Base-by-base conservation (phyloP, 2,888 invertebrate genomes). In the Catotricha subobsoleta region DNA sequence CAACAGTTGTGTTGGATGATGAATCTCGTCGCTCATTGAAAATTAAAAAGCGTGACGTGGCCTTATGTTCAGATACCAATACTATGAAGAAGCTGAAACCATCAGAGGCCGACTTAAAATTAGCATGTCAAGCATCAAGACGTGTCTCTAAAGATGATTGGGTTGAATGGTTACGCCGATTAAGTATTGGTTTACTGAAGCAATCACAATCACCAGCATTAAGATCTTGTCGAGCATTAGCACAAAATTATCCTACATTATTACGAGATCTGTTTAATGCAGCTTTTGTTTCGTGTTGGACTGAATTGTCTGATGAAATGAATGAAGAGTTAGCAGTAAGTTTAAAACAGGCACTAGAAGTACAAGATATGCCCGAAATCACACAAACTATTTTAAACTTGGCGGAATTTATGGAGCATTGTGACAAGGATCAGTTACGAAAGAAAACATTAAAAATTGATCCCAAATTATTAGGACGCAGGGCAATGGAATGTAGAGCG, bases 351-450 rank as follows among this genome's bases (percentile, higher is more conserved):
- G 97, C 97, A 0, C 64, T 98, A 7, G 77, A 79, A 44, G 88
- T 92, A 0, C 88, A 90, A 4, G 94, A 94, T 55, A 76, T 94
- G 41, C 91, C 94, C 0, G 95, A 97, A 59, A 80, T 95, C 34
- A 94, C 92, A 0, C 95, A 95, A 54, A 91, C 92, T 0, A 83
- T 97, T 45, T 68, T 99, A 12, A 98, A 98, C 66, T 67, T 99
- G 46, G 95, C 95, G 0, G 98, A 98, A 61, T 99, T 99, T 54
- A 95, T 98, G 92, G 98, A 98, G 54, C 98, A 98, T 57, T 97
- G 95, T 54, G 97, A 98, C 54, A 82, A 88, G 55, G 94, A 94
- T 19, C 39, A 43, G 9, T 21, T 34, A 3, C 5, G 34, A 10
- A 34, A 34, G 21, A 34, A 34, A 34, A 83, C 94, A 0, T 64